Evolutionary conservation across 2,113 vertebrate genomes (phyloP), one percentile per base, ranked within the genome.

Genomic region (Charadrius vociferus): DNA sequence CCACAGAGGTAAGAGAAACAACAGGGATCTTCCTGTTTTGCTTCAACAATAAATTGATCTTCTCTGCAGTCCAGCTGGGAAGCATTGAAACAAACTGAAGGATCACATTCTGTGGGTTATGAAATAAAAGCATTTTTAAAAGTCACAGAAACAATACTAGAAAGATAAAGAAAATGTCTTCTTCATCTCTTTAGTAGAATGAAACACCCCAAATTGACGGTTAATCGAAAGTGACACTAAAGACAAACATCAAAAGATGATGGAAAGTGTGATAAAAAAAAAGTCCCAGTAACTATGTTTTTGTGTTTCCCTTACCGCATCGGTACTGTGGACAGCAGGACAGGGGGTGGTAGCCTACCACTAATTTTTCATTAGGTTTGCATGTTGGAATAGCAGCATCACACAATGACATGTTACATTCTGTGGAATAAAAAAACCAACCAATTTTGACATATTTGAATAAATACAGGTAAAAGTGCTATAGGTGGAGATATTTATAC

Each of bases 291-390:
- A 78, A 45, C 9, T 45, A 32, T 52, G 32, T 16, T 16, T 92
- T 84, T 74, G 4, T 63, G 45, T 83, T 85, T 92, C 55, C 96
- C 98, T 98, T 96, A 99, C 99, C 99, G 97, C 99, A 99, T 95
- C 82, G 97, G 92, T 99, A 99, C 59, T 99, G 99, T 36, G 99
- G 99, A 92, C 99, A 99, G 97, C 99, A 99, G 88, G 99, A 99
- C 50, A 99, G 77, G 45, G 98, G 88, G 5, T 98, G 99, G 92
- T 99, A 98, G 67, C 98, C 99, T 45, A 98, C 97, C 67, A 99
- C 96, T 66, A 99, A 92, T 82, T 98, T 98, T 97, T 99, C 98
- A 66, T 97, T 98, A 36, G 97, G 95, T 77, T 98, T 98, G 96
- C 99, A 99, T 43, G 97, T 96, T 37, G 98, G 98, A 83, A 98